Conservation (phyloP, 2,113 vertebrate genomes). For the Anarhynchus alexandrinus region DNA sequence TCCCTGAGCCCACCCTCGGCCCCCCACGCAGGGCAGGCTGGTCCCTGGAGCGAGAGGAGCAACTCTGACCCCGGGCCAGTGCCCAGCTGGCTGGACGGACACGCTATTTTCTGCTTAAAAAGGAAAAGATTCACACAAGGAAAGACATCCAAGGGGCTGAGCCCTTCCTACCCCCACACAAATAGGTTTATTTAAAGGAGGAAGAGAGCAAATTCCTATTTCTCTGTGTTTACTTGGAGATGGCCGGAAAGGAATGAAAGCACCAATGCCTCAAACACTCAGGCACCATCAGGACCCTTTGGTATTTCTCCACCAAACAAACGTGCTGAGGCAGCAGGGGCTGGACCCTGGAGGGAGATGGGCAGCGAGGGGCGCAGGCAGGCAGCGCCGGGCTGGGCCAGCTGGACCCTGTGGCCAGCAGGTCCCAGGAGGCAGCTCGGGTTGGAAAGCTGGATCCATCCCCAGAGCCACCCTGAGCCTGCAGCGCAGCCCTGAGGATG, state of each 20-base stretch:
- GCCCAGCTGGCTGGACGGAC: background rate
- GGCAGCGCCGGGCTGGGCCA: background rate
- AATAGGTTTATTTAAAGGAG: conserved; percentile 58
- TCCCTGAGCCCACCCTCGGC: background rate
- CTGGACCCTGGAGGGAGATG: background rate
- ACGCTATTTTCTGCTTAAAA: conserved; percentile 50
- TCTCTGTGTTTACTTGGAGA: conserved; percentile 64
- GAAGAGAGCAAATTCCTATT: conserved; percentile 60
- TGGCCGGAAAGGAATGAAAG: conserved; percentile 55
- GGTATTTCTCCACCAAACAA: conserved; percentile 6
- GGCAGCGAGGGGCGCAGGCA: background rate
- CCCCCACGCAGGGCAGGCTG: background rate
- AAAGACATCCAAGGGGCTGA: background rate
- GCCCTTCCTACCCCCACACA: conserved; percentile 30
- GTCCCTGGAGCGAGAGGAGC: rapidly evolving
- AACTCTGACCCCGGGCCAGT: background rate
- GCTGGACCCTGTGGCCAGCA: background rate
- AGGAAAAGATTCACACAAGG: conserved; percentile 37
- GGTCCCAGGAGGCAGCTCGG: background rate
- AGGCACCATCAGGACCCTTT: background rate
- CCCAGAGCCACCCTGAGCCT: background rate
- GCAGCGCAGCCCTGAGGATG: rapidly evolving
- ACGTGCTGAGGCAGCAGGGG: background rate
- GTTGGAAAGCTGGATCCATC: background rate
- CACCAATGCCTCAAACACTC: background rate